phyloP scores from a whole-genome alignment of 2,113 vertebrate genomes.

The Rhizomys pruinosus region DNA sequence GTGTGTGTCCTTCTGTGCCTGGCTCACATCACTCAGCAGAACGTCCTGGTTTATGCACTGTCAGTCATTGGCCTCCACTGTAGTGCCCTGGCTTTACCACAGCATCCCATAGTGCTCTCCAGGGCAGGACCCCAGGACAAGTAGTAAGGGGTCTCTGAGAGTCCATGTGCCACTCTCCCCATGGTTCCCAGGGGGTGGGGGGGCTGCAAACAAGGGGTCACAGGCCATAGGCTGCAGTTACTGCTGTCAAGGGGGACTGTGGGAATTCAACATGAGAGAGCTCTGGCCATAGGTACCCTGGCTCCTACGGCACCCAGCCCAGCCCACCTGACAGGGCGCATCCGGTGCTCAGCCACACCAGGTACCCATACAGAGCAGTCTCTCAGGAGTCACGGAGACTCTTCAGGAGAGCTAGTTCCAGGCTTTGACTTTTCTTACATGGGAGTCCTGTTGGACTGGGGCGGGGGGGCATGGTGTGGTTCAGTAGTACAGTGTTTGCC shows the following conservation, averaged over 20 bases:
- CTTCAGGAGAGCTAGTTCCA: not conserved
- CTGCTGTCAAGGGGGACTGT: too few relatives aligned
- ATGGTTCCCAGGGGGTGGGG: too few relatives aligned
- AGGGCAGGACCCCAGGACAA: not conserved
- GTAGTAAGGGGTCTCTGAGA: accelerated
- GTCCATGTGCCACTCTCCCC: not conserved
- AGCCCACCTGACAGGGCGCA: too few relatives aligned
- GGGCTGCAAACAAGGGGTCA: too few relatives aligned
- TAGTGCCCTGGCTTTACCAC: not conserved
- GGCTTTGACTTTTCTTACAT: not conserved
- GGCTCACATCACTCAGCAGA: not conserved
- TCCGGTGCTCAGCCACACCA: too few relatives aligned
- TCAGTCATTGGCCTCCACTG: not conserved
- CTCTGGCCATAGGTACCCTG: too few relatives aligned
- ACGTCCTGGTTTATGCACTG: not conserved
- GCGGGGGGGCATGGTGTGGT: too few relatives aligned
- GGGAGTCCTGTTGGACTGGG: not conserved
- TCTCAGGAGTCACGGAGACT: slow-evolving; percentile 58
- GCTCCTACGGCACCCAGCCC: too few relatives aligned
- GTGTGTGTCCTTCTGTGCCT: not conserved
- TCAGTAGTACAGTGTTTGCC: not conserved
- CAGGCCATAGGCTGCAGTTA: too few relatives aligned
- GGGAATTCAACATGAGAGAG: too few relatives aligned
- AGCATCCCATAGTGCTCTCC: not conserved
- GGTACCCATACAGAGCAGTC: too few relatives aligned